Conservation (phyloP, 2,888 invertebrate species). For the Xiphydria camelus region DNA sequence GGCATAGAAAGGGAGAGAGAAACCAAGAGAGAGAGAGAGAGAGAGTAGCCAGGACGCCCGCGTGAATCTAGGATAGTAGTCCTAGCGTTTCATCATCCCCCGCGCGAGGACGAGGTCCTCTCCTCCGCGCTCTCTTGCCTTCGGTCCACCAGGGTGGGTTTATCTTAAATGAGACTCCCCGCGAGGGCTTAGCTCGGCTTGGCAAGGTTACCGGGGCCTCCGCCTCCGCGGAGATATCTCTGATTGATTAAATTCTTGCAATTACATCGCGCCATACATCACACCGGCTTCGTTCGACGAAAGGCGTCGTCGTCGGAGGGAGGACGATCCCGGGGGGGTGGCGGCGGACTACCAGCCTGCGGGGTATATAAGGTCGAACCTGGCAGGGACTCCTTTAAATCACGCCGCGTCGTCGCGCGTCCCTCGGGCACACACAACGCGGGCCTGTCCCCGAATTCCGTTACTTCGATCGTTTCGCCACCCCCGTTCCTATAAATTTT, state of each 20-base stretch:
- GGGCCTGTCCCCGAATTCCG: no score
- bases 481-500: no score
- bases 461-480: no score
- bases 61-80: conserved; percentile 43
- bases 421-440: no score
- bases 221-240: conserved; percentile 39
- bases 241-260: conserved; percentile 55
- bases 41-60: conserved; percentile 4
- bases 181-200: conserved; percentile 44
- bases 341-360: no score
- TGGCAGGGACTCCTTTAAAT: no score
- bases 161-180: conserved; percentile 47
- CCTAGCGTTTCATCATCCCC: conserved; percentile 41
- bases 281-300: no score
- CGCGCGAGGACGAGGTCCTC: conserved; percentile 21
- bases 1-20: conserved; percentile 12
- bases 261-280: conserved; percentile 51
- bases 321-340: no score
- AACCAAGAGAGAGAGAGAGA: conserved; percentile 2
- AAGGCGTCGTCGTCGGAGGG: no score
- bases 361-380: no score
- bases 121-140: conserved; percentile 24
- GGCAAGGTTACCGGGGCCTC: conserved; percentile 31
- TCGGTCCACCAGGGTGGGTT: conserved; percentile 27
- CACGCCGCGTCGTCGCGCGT: no score